A percentile compares a stretch with the other conserved stretches of the same genome.
phyloP scores from a whole-genome alignment of 2,888 invertebrate genomes.

The Criorhina ranunculi region DNA sequence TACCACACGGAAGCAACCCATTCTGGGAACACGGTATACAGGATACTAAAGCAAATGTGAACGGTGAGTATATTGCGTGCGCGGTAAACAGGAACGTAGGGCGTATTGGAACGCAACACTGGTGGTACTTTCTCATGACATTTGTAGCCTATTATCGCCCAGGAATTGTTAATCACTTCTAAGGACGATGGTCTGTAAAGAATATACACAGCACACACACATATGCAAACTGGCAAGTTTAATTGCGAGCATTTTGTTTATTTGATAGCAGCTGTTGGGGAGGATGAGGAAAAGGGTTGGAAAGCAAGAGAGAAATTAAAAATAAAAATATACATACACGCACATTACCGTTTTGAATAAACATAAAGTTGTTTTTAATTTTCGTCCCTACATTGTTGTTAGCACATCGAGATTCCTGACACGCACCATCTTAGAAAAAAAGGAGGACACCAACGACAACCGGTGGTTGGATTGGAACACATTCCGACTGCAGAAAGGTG shows the following conservation, averaged over 20 bases:
- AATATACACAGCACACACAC: constrained; percentile 7
- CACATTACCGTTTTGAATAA: constrained; percentile 67
- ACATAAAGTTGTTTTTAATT: constrained; percentile 65
- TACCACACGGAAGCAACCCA: constrained; percentile 26
- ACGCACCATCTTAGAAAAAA: constrained; percentile 24
- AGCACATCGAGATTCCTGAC: constrained; percentile 14
- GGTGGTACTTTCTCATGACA: constrained; percentile 32
- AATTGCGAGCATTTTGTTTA: constrained; percentile 35
- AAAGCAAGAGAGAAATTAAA: too few relatives aligned
- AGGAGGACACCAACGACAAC: constrained; percentile 9
- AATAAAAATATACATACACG: constrained; percentile 35
- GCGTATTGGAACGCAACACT: constrained; percentile 11
- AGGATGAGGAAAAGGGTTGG: neutral
- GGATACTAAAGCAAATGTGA: neutral
- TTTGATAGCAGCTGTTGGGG: constrained; percentile 18
- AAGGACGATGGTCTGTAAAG: constrained; percentile 17
- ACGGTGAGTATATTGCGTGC: constrained; percentile 22
- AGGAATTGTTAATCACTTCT: constrained; percentile 45
- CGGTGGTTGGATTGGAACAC: too few relatives aligned
- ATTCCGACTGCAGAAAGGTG: constrained; percentile 27
- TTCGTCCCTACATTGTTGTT: constrained; percentile 42
- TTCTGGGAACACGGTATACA: constrained; percentile 11
- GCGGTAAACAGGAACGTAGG: neutral
- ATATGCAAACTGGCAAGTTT: constrained; percentile 8
- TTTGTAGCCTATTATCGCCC: constrained; percentile 49